phyloP scores from a whole-genome alignment of 2,888 invertebrate genomes.

The Rotaria socialis region DNA sequence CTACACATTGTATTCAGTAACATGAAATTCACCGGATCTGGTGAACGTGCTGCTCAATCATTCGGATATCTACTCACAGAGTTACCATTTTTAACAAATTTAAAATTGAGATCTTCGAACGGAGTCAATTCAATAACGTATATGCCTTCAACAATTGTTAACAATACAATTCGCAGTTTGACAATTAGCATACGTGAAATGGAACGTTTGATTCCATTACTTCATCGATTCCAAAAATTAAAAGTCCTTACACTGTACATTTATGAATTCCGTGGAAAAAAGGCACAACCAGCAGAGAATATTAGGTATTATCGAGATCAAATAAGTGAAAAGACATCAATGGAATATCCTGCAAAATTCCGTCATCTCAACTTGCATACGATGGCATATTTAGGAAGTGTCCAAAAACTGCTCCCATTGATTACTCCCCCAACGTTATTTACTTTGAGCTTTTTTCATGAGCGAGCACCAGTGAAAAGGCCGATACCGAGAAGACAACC shows the following conservation, averaged over 20 bases:
- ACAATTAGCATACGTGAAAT: neutral
- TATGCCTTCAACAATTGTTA: neutral
- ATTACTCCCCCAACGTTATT: neutral
- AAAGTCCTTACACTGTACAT: neutral
- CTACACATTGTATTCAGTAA: neutral
- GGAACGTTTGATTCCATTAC: neutral
- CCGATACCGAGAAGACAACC: neutral
- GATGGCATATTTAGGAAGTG: neutral
- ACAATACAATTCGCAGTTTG: neutral
- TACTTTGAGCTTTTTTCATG: neutral
- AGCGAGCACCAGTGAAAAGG: neutral
- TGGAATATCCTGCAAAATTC: neutral
- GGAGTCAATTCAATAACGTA: constrained; percentile 5
- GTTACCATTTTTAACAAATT: neutral
- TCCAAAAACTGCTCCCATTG: neutral
- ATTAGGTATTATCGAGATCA: neutral
- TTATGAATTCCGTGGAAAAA: neutral
- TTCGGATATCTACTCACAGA: constrained; percentile 12
- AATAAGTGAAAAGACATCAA: neutral
- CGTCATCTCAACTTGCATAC: neutral
- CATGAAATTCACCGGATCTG: neutral
- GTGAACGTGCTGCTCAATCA: neutral
- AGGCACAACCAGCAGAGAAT: neutral
- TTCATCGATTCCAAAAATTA: constrained; percentile 16
- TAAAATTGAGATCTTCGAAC: neutral